phyloP scores from a whole-genome alignment of 2,113 vertebrate species.

The Pteruthius melanotis region DNA sequence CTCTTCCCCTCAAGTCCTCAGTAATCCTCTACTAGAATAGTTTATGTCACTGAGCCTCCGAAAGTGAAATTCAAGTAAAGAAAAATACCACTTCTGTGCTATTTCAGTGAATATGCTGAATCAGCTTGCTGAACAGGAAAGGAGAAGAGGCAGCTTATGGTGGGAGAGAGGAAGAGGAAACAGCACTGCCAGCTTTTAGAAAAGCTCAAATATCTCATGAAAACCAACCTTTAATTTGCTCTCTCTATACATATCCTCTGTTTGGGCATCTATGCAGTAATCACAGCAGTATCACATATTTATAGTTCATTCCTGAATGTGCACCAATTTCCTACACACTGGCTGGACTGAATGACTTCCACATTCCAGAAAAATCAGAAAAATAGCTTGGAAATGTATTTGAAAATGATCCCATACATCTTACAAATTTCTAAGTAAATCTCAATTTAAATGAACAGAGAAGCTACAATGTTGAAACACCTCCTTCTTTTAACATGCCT shows the following conservation, averaged over 20 bases:
- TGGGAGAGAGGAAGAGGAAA: constrained; percentile 8
- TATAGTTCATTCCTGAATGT: not conserved
- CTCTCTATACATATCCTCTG: not conserved
- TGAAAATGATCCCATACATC: not conserved
- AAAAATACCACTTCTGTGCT: not conserved
- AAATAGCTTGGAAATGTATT: not conserved
- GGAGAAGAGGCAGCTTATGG: constrained; percentile 1
- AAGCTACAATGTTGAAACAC: not conserved
- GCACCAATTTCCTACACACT: not conserved
- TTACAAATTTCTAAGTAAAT: not conserved
- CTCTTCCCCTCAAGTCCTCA: not conserved
- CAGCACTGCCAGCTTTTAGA: not conserved
- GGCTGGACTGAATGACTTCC: not conserved
- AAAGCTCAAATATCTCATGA: not conserved
- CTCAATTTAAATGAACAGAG: not conserved
- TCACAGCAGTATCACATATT: not conserved
- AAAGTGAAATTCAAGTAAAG: not conserved
- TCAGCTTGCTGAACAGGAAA: not conserved
- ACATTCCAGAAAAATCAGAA: not conserved
- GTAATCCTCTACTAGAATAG: not conserved
- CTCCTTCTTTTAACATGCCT: not conserved
- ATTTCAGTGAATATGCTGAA: not conserved
- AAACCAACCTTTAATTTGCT: not conserved
- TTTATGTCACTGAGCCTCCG: not conserved
- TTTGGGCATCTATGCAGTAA: not conserved